Evolutionary conservation across 2,888 invertebrate genomes (phyloP).

Genomic region (Microplitis manilae): DNA sequence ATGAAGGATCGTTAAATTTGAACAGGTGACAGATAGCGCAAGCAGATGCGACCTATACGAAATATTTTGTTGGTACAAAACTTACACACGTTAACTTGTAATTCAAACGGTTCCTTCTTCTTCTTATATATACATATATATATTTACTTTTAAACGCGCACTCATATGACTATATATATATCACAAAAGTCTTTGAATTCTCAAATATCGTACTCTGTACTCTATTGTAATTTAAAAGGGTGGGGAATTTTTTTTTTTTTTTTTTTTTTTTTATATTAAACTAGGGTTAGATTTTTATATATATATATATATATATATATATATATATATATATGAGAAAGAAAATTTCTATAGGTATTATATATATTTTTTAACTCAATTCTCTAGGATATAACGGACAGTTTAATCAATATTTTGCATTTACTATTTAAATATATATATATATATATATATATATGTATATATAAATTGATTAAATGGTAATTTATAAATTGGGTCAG

Average conservation of each 20-base stretch:
- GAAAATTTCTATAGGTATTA: too few relatives aligned
- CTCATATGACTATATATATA: slow-evolving; percentile 27
- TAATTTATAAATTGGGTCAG: slow-evolving; percentile 4
- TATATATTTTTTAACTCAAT: too few relatives aligned
- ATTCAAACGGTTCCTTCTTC: slow-evolving; percentile 46
- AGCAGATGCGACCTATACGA: slow-evolving; percentile 61
- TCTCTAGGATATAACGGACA: too few relatives aligned
- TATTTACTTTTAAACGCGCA: slow-evolving; percentile 32
- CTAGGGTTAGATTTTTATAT: too few relatives aligned
- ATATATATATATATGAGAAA: too few relatives aligned
- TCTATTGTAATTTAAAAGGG: slow-evolving; percentile 4
- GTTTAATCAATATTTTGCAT: too few relatives aligned
- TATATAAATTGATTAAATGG: not conserved
- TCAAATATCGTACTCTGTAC: slow-evolving; percentile 33
- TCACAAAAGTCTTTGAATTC: slow-evolving; percentile 11
- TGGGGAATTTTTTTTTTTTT: slow-evolving; percentile 22
- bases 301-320: too few relatives aligned
- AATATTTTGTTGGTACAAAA: slow-evolving; percentile 47
- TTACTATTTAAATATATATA: too few relatives aligned
- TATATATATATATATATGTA: not conserved
- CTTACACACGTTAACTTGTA: slow-evolving; percentile 12
- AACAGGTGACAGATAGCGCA: slow-evolving; percentile 69
- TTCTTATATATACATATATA: slow-evolving; percentile 29
- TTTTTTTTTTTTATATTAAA: not conserved
- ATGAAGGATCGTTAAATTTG: slow-evolving; percentile 66